Percentiles rank a stretch among this genome's conserved stretches.
Conservation (phyloP, 2,888 invertebrate species). For the Caenorhabditis zanzibari region DNA sequence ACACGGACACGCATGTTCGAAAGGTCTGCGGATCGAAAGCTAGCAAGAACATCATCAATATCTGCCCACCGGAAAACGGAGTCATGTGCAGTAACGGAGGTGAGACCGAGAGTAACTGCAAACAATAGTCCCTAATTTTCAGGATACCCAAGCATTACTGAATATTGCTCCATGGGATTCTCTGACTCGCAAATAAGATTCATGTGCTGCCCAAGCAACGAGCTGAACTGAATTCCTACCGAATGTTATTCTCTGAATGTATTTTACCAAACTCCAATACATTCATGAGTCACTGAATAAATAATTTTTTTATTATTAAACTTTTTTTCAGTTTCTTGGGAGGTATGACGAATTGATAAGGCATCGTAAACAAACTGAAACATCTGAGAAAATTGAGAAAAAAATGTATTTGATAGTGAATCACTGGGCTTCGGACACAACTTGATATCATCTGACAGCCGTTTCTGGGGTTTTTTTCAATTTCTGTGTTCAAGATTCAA, state of each 20-base stretch:
- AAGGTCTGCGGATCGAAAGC: neutral
- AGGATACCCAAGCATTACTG: slow-evolving; percentile 14
- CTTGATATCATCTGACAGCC: no score
- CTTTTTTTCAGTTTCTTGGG: neutral
- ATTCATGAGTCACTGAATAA: slow-evolving; percentile 9
- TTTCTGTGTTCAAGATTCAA: no score
- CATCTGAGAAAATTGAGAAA: neutral
- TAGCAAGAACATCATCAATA: neutral
- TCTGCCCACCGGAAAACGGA: neutral
- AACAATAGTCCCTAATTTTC: neutral
- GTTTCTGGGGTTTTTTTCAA: no score
- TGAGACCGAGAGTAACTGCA: neutral
- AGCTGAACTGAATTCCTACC: neutral
- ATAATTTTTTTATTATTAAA: neutral
- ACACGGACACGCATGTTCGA: slow-evolving; percentile 12
- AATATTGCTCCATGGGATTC: slow-evolving; percentile 20
- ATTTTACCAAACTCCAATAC: neutral
- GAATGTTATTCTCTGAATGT: neutral
- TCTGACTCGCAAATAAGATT: neutral
- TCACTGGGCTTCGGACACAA: no score
- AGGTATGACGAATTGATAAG: neutral
- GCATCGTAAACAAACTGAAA: slow-evolving; percentile 4
- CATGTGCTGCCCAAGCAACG: slow-evolving; percentile 10
- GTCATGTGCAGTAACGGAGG: slow-evolving; percentile 1
- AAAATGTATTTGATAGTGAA: neutral